Evolutionary conservation across 2,888 invertebrate genomes (phyloP).

Genomic region (Orgyia antiqua): DNA sequence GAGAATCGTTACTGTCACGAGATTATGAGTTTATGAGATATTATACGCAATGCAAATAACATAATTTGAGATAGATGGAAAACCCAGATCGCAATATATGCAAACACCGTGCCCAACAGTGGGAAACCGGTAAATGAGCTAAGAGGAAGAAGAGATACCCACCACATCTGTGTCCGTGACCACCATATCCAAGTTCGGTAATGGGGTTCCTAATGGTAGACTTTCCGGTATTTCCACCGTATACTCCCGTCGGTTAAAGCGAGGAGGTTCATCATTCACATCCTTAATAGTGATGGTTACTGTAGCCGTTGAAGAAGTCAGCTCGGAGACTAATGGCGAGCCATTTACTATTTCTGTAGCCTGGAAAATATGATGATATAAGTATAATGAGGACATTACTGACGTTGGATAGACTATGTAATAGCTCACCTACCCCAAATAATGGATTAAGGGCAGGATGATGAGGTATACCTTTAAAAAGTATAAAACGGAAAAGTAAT

Average conservation of each 20-base stretch:
- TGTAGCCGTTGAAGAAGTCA: slow-evolving; percentile 83
- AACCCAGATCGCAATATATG: too few species aligned
- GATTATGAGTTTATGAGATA: too few species aligned
- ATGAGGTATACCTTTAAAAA: too few species aligned
- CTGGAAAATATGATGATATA: slow-evolving; percentile 59
- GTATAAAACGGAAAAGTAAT: too few species aligned
- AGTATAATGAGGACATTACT: not conserved
- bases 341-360: slow-evolving; percentile 89
- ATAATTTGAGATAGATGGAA: too few species aligned
- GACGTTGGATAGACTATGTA: not conserved
- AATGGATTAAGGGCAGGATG: too few species aligned
- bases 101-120: too few species aligned
- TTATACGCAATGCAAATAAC: too few species aligned
- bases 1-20: too few species aligned
- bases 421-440: too few species aligned
- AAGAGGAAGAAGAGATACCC: slow-evolving; percentile 37
- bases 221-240: slow-evolving; percentile 89
- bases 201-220: slow-evolving; percentile 86
- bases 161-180: slow-evolving; percentile 93
- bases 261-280: slow-evolving; percentile 93
- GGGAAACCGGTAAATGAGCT: not conserved
- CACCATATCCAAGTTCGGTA: slow-evolving; percentile 90
- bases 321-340: slow-evolving; percentile 80
- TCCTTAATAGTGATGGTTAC: slow-evolving; percentile 91
- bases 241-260: slow-evolving; percentile 90